Evolutionary conservation across 2,797 vertebrate species (phyloP), one percentile per base, ranked within the genome.

Genomic region (Vultur gryphus): DNA sequence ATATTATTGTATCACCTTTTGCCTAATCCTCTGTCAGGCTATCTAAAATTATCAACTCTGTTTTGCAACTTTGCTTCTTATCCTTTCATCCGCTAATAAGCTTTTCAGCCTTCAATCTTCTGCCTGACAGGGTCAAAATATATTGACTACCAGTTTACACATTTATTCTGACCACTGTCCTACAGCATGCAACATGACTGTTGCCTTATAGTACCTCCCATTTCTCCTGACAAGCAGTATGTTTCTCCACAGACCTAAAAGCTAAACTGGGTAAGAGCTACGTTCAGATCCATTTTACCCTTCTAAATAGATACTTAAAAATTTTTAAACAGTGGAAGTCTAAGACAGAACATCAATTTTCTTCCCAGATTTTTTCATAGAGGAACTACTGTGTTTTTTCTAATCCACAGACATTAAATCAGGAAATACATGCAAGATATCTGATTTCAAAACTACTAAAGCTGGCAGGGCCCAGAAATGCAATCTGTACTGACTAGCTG

Each of bases 401-500:
- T 84, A 90, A 87, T 78, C 46, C 69, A 90, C 69, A 81, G 82
- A 57, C 67, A 93, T 83, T 37, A 78, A 86, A 76, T 90, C 85
- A 84, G 75, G 89, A 92, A 94, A 93, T 88, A 89, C 54, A 95
- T 2, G 58, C 52, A 69, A 11, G 18, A 69, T 89, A 97, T 95
- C 90, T 10, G 72, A 95, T 95, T 96, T 97, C 93, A 96, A 94
- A 96, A 95, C 62, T 89, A 86, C 62, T 81, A 84, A 95, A 93
- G 79, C 48, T 95, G 91, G 93, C 95, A 41, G 86, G 49, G 76
- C 93, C 76, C 91, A 97, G 96, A 97, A 97, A 97, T 0, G 89
- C 96, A 97, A 97, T 96, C 87, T 28, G 44, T 67, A 96, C 73
- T 72, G 79, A 78, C 29, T 94, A 71, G 90, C 66, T 87, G 84